Conservation (phyloP, 2,797 vertebrate genomes). For the Characodon lateralis region DNA sequence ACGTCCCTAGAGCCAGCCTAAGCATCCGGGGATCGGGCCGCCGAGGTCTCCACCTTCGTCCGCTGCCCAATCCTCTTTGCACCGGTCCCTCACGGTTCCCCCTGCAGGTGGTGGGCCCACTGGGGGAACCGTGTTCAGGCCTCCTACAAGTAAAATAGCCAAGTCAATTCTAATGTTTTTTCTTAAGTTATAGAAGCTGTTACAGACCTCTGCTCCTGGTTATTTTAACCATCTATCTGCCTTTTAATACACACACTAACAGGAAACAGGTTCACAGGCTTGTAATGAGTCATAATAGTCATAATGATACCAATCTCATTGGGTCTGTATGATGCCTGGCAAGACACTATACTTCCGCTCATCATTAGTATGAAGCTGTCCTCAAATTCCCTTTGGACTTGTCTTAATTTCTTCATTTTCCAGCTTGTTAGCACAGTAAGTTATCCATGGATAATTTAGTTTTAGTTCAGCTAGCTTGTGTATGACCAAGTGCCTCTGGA, state of each 20-base stretch:
- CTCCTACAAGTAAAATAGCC: background rate
- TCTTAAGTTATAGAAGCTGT: background rate
- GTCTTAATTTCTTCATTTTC: slow-evolving; percentile 13
- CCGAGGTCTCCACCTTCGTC: too few relatives aligned
- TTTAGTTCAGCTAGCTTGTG: slow-evolving; percentile 31
- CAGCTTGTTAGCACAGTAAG: slow-evolving; percentile 14
- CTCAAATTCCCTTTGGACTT: slow-evolving; percentile 32
- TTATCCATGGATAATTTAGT: slow-evolving; percentile 40
- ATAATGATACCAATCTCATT: background rate
- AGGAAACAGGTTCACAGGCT: background rate
- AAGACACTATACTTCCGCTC: background rate
- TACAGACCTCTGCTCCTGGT: background rate
- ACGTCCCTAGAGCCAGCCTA: too few relatives aligned
- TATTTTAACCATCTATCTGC: background rate
- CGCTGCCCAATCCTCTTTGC: too few relatives aligned
- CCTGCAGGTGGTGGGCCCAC: too few relatives aligned
- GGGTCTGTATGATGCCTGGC: background rate
- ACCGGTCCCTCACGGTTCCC: too few relatives aligned
- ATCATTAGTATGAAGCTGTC: slow-evolving; percentile 10
- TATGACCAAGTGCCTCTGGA: slow-evolving; percentile 22
- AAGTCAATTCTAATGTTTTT: background rate
- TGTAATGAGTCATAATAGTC: background rate
- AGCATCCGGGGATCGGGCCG: too few relatives aligned
- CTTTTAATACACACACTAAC: background rate
- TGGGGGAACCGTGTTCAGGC: too few relatives aligned